A percentile compares a stretch with the other conserved stretches of the same genome.
Conservation (phyloP, 2,797 vertebrate genomes). For the Poecilia picta region DNA sequence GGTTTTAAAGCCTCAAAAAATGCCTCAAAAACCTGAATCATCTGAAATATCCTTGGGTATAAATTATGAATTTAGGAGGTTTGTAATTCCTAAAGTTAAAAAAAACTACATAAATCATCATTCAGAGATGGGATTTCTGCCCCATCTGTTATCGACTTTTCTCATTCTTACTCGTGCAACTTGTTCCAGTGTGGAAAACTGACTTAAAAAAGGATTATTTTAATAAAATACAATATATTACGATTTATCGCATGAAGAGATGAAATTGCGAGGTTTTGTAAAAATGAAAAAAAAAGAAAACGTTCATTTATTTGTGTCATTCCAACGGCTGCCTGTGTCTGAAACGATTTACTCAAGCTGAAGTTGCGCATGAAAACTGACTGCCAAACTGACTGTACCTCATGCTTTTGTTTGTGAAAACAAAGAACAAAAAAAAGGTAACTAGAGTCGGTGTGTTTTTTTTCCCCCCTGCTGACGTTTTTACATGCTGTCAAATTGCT, state of each 20-base stretch:
- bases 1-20: no score
- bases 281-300: not conserved
- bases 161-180: constrained; percentile 33
- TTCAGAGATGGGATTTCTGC: constrained; percentile 10
- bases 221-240: not conserved
- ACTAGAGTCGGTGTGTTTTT: not conserved
- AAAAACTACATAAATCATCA: not conserved
- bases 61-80: not conserved
- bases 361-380: not conserved
- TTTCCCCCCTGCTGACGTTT: constrained; percentile 18
- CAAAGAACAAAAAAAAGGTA: not conserved
- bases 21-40: not conserved
- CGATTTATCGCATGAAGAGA: not conserved
- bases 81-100: not conserved
- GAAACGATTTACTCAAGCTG: not conserved
- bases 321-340: not conserved
- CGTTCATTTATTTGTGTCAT: not conserved
- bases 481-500: constrained; percentile 43
- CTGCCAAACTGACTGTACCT: constrained; percentile 2
- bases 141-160: constrained; percentile 32
- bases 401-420: constrained; percentile 5
- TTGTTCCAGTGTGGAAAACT: constrained; percentile 35
- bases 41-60: not conserved
- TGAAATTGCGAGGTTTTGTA: not conserved
- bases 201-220: constrained; percentile 54